These are phyloP conservation scores for Panagrolaimus sp. DNA, from an alignment of 1,140 invertebrate genomes.

Conservation along the genomic window DNA sequence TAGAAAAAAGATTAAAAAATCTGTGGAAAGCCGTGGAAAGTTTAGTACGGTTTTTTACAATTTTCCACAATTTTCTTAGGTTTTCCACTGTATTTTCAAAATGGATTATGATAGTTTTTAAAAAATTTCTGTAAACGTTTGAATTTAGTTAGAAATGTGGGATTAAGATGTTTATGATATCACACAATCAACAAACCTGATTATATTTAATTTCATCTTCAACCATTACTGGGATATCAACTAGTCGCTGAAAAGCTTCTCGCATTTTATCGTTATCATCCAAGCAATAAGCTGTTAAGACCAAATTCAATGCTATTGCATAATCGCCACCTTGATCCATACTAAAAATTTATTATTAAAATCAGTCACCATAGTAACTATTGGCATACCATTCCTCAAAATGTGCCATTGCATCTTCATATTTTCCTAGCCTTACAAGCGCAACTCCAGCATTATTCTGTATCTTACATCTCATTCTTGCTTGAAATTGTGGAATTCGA, in stretches of 20 bases:
- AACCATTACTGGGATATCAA: constrained; percentile 69
- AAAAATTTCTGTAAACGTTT: too few relatives aligned
- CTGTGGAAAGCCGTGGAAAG: too few relatives aligned
- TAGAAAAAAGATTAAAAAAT: too few relatives aligned
- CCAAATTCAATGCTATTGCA: constrained; percentile 77
- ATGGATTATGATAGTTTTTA: too few relatives aligned
- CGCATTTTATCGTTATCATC: constrained; percentile 90
- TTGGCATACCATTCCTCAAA: constrained; percentile 78
- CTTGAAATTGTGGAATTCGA: constrained; percentile 83
- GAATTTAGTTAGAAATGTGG: too few relatives aligned
- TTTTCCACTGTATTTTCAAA: too few relatives aligned
- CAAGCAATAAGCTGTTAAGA: constrained; percentile 85
- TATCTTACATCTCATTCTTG: constrained; percentile 81
- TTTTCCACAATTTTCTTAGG: too few relatives aligned
- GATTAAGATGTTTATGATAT: too few relatives aligned
- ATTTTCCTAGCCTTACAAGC: constrained; percentile 89
- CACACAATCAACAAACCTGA: constrained; percentile 61
- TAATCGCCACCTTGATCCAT: constrained; percentile 75
- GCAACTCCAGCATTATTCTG: constrained; percentile 96
- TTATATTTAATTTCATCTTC: constrained; percentile 20
- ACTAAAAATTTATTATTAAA: not conserved
- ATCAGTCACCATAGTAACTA: too few relatives aligned
- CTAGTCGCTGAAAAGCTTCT: constrained; percentile 77
- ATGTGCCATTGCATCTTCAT: constrained; percentile 84
- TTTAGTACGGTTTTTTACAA: too few relatives aligned